A percentile compares a stretch with the other conserved stretches of the same genome.
These are phyloP conservation scores for Synergus japonicus DNA, from an alignment of 2,888 invertebrate genomes.

Conservation along the genomic window DNA sequence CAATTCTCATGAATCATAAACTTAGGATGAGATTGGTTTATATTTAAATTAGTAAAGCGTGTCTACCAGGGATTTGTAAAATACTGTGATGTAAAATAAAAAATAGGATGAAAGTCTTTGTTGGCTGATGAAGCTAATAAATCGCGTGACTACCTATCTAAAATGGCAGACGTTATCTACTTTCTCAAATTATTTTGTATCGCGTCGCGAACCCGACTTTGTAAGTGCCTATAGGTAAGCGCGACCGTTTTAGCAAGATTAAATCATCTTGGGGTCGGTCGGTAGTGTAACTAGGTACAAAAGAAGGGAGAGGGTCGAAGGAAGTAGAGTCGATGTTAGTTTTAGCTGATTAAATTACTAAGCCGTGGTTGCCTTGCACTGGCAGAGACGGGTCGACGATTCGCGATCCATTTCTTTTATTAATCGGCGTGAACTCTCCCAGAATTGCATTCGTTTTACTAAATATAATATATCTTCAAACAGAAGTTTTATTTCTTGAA, in stretches of 20 bases:
- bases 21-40: no score
- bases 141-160: conserved; percentile 49
- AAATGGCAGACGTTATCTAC: conserved; percentile 54
- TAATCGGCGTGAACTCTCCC: conserved; percentile 68
- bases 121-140: no score
- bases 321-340: conserved; percentile 72
- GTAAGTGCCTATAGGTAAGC: conserved; percentile 68
- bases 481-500: conserved; percentile 27
- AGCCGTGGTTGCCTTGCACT: conserved; percentile 73
- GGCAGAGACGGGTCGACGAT: conserved; percentile 71
- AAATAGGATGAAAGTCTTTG: background rate
- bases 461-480: conserved; percentile 50
- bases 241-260: conserved; percentile 75
- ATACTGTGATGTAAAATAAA: background rate
- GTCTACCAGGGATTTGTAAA: no score
- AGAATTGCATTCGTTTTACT: conserved; percentile 52
- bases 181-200: conserved; percentile 72
- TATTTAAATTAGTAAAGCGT: no score
- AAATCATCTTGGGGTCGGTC: conserved; percentile 74
- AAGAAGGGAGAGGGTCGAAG: conserved; percentile 54
- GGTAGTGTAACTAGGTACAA: conserved; percentile 64
- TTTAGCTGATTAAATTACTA: conserved; percentile 78
- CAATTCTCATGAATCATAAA: no score
- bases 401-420: conserved; percentile 73
- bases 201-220: conserved; percentile 60